phyloP scores from a whole-genome alignment of 2,888 invertebrate genomes.

The Dicycla oo region DNA sequence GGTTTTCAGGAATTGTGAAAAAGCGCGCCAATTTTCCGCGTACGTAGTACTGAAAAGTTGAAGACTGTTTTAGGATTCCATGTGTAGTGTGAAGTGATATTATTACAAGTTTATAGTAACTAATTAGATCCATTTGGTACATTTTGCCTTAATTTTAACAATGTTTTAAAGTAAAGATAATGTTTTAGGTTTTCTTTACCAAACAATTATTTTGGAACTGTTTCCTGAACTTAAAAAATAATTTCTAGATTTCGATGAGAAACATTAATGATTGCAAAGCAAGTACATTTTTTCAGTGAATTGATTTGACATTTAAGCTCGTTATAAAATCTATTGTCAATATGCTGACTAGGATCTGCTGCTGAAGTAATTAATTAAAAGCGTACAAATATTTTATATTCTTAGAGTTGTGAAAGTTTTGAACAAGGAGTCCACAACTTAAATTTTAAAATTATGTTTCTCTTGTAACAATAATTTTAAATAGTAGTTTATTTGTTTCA shows the following conservation, averaged over 20 bases:
- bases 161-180: not conserved
- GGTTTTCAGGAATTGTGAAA: conserved; percentile 67
- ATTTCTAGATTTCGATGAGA: not conserved
- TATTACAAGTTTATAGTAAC: not conserved
- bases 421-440: not conserved
- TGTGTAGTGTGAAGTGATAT: conserved; percentile 21
- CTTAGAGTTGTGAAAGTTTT: not conserved
- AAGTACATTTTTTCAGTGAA: conserved; percentile 28
- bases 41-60: conserved; percentile 33
- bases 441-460: not conserved
- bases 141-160: not conserved
- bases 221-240: not conserved
- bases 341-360: not conserved
- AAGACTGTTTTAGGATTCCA: too few species aligned
- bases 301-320: conserved; percentile 22
- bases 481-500: not conserved
- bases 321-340: not conserved
- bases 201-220: not conserved
- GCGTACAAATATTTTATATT: not conserved
- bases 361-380: not conserved
- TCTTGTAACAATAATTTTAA: not conserved
- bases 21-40: conserved; percentile 65
- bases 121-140: not conserved
- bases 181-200: not conserved
- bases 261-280: conserved; percentile 11